Base-by-base conservation (phyloP, 2,888 invertebrate genomes). In the Eupithecia inturbata region DNA sequence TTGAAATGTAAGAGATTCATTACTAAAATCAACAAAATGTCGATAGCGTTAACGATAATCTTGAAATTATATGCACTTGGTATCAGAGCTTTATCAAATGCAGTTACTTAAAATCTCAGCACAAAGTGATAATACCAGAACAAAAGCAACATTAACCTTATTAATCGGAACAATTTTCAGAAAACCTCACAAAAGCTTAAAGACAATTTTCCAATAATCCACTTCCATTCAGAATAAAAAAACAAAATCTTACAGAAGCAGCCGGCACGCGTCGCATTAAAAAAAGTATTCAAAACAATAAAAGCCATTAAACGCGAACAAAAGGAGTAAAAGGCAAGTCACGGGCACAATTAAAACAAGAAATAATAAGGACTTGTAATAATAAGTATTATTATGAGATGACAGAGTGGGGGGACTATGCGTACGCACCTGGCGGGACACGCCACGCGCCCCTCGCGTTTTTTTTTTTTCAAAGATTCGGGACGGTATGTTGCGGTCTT, bases 281-380 rank as follows among this genome's bases (percentile, higher is more conserved):
- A 90, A 89, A 87, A 85, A 90, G 82, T 86, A 82, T 79, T 82
- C 87, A 89, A 91, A 92, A 94, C 93, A 94, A 94, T 93, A 91
- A 91, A 90, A 90, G 88, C 94, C 94, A 94, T 94, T 94, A 94
- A 94, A 85, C 85, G 83, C 83, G 89, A 92, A 94, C 94, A 94
- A 94, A 93, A 91, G 93, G 89, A 90, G 92, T 89, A 92, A 93
- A 94, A 91, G 91, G 91, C 92, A 93, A 94, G 94, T 92, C 91
- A 79, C 87, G 87, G 89, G 92, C 88, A 92, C 94, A 94, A 94
- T 94, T 94, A 94, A 93, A 93, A 92, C 92, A 93, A 93, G 92
- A 93, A 93, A 92, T 93, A 94, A 93, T 93, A 94, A 93, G 92
- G 93, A 93, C 90, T 89, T 91, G 91, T 91, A 91, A 92, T 93